Conservation (phyloP, 1,140 invertebrate genomes). For the Neelides sp. region DNA sequence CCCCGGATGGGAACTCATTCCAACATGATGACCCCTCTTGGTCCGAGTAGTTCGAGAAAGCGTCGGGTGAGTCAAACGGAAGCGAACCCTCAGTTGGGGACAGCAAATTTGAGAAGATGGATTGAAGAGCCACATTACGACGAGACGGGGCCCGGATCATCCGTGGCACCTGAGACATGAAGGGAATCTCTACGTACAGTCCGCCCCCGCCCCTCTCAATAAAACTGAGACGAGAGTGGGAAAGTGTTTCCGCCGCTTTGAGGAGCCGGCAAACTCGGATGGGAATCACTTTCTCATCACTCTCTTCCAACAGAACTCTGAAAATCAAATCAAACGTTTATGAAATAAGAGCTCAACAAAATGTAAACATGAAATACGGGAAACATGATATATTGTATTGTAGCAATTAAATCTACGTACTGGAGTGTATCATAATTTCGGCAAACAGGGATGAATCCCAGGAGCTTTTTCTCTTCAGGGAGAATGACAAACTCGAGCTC, state of each 20-base stretch:
- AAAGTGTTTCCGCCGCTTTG: conserved; percentile 12
- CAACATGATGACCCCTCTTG: too few species aligned
- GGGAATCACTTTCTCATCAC: conserved; percentile 6
- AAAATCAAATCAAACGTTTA: not conserved
- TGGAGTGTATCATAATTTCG: conserved; percentile 19
- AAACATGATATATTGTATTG: too few species aligned
- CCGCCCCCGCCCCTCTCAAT: conserved; percentile 18
- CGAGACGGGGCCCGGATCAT: conserved; percentile 12
- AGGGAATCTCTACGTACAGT: conserved; percentile 8
- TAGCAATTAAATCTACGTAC: too few species aligned
- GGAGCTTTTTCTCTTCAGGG: conserved; percentile 25
- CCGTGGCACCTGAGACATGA: conserved; percentile 1
- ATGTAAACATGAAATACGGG: too few species aligned
- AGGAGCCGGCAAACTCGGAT: conserved; percentile 14
- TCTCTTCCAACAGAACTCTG: conserved; percentile 15
- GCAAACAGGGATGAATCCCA: conserved; percentile 25
- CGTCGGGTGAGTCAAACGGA: too few species aligned
- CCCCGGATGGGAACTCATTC: too few species aligned
- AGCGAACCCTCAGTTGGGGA: conserved; percentile 5
- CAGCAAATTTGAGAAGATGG: conserved; percentile 24
- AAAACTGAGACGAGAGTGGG: conserved; percentile 10
- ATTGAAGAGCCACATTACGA: conserved; percentile 24
- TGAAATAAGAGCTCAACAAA: too few species aligned
- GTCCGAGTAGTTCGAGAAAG: too few species aligned
- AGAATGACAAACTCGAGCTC: conserved; percentile 19